phyloP scores from a whole-genome alignment of 1,140 invertebrate genomes.

The Pantala flavescens region DNA sequence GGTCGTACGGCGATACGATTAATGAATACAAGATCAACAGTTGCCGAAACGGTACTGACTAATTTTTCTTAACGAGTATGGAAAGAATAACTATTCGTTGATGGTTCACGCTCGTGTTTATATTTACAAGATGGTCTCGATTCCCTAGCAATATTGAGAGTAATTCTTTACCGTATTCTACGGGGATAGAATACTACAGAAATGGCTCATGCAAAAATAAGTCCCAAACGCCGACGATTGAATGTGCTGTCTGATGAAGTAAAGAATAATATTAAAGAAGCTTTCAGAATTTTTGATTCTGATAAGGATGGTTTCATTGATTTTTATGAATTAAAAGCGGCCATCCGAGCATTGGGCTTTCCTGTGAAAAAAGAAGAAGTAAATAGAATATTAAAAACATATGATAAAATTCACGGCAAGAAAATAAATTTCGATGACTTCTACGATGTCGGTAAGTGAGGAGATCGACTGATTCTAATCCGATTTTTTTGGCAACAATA shows the following conservation, averaged over 20 bases:
- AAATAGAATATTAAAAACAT: slow-evolving; percentile 23
- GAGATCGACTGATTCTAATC: not conserved
- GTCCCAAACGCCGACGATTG: not conserved
- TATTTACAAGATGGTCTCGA: too few relatives aligned
- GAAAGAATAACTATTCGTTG: too few relatives aligned
- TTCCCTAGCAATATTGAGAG: too few relatives aligned
- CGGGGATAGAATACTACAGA: too few relatives aligned
- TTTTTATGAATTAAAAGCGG: slow-evolving; percentile 26
- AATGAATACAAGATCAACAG: too few relatives aligned
- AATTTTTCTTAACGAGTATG: too few relatives aligned
- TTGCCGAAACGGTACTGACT: too few relatives aligned
- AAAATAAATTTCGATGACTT: slow-evolving; percentile 27
- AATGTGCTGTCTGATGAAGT: slow-evolving; percentile 15
- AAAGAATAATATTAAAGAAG: slow-evolving; percentile 22
- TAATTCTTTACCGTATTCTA: too few relatives aligned
- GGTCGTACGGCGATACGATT: too few relatives aligned
- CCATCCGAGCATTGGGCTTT: slow-evolving; percentile 25
- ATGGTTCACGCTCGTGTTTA: too few relatives aligned
- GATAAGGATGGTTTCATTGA: slow-evolving; percentile 26
- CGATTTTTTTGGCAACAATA: not conserved
- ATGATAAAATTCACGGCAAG: slow-evolving; percentile 23
- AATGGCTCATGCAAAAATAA: not conserved
- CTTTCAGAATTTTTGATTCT: slow-evolving; percentile 24
- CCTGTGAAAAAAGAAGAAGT: slow-evolving; percentile 24
- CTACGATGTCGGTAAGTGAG: slow-evolving; percentile 22